These are phyloP conservation scores for Drosophila bipectinata DNA, from an alignment of 1,140 invertebrate genomes.

Conservation along the genomic window DNA sequence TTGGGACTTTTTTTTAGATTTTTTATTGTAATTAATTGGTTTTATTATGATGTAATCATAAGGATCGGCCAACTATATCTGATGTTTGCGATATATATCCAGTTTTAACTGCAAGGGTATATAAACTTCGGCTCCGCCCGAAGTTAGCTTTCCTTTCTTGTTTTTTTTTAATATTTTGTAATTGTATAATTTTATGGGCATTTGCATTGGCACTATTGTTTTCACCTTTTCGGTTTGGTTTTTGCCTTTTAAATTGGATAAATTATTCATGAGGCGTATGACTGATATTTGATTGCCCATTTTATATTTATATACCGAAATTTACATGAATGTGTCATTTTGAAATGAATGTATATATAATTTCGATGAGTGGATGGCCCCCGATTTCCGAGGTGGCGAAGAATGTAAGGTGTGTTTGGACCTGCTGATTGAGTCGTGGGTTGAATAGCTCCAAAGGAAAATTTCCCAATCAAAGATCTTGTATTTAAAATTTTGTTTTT, in stretches of 20 bases:
- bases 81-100: no score
- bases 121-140: no score
- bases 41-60: no score
- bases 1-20: no score
- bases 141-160: no score
- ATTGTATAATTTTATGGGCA: conserved; percentile 78
- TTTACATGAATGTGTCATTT: conserved; percentile 13
- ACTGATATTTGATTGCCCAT: conserved; percentile 75
- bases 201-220: conserved; percentile 53
- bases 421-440: neutral
- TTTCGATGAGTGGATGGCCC: conserved; percentile 12
- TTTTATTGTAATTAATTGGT: no score
- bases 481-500: neutral
- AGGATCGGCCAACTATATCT: no score
- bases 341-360: conserved; percentile 3
- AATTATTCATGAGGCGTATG: conserved; percentile 77
- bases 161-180: conserved; percentile 78
- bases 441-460: neutral
- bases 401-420: neutral
- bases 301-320: neutral
- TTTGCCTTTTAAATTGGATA: conserved; percentile 45
- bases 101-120: no score
- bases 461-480: neutral
- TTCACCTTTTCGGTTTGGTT: conserved; percentile 7
- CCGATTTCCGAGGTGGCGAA: neutral